A percentile compares a stretch with the other conserved stretches of the same genome.
phyloP scores from a whole-genome alignment of 1,140 invertebrate genomes.

The Battus philenor region DNA sequence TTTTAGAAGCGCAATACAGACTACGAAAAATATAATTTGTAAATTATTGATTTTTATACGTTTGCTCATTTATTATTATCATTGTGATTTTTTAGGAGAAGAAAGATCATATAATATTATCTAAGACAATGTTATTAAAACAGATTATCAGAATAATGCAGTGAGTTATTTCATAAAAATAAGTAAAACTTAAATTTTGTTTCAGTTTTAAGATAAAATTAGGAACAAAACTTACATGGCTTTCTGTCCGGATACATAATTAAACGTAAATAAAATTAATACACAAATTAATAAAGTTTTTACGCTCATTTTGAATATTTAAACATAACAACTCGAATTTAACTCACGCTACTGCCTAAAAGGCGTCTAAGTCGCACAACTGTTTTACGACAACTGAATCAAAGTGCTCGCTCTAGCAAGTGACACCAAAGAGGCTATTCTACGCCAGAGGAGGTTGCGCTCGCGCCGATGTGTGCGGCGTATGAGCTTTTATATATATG shows the following conservation, averaged over 20 bases:
- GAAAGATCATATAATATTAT: too few species aligned
- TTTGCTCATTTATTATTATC: too few species aligned
- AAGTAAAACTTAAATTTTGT: too few species aligned
- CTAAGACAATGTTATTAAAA: too few species aligned
- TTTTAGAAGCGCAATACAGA: too few species aligned
- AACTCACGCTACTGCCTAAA: constrained; percentile 22
- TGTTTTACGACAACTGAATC: constrained; percentile 50
- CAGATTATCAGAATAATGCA: too few species aligned
- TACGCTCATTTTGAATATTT: constrained; percentile 28
- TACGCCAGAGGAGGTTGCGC: constrained; percentile 44
- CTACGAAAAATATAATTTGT: too few species aligned
- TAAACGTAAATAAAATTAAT: constrained; percentile 30
- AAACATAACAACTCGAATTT: constrained; percentile 28
- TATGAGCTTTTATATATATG: constrained; percentile 51
- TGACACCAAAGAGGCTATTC: constrained; percentile 31
- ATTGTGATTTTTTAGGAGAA: too few species aligned
- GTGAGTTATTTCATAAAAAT: too few species aligned
- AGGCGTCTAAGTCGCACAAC: constrained; percentile 50
- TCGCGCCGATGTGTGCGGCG: constrained; percentile 27
- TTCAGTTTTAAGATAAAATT: constrained; percentile 18
- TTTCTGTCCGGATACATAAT: constrained; percentile 42
- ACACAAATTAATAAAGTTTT: constrained; percentile 37
- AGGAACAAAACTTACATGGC: constrained; percentile 32
- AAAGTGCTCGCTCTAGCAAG: too few species aligned
- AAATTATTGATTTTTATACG: too few species aligned